phyloP scores from a whole-genome alignment of 2,113 vertebrate genomes.

The Cettia cetti region DNA sequence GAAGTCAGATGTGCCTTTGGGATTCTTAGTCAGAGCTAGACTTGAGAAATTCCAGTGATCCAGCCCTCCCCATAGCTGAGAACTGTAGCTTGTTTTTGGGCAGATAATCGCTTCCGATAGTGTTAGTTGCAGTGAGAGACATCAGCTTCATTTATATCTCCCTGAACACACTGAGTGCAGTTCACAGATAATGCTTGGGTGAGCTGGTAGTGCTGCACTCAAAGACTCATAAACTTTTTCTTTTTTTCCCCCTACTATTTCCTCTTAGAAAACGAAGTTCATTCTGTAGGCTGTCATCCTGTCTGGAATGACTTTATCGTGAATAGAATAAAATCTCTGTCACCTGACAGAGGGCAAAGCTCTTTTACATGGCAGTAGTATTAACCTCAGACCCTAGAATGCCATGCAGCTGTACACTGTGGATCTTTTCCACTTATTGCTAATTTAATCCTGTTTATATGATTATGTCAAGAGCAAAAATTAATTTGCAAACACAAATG shows the following conservation, averaged over 20 bases:
- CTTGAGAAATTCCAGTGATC: not conserved
- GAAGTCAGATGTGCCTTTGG: not conserved
- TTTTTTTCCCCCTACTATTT: too few species aligned
- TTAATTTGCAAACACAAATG: accelerated
- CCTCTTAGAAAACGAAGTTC: not conserved
- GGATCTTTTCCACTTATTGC: not conserved
- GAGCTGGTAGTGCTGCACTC: not conserved
- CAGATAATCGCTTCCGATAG: not conserved
- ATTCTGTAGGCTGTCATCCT: not conserved
- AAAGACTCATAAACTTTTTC: not conserved
- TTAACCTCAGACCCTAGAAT: not conserved
- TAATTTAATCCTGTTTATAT: not conserved
- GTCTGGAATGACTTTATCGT: not conserved
- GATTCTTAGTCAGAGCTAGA: not conserved
- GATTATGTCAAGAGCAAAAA: not conserved
- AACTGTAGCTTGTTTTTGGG: not conserved
- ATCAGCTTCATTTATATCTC: not conserved
- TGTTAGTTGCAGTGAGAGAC: not conserved
- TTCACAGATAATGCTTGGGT: not conserved
- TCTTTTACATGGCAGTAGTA: not conserved
- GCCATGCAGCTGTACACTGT: not conserved
- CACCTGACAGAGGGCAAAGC: not conserved
- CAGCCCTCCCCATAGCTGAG: not conserved
- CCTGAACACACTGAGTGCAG: not conserved
- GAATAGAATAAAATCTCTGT: not conserved